Conservation (phyloP, 2,797 vertebrate species). For the Synanceia verrucosa region DNA sequence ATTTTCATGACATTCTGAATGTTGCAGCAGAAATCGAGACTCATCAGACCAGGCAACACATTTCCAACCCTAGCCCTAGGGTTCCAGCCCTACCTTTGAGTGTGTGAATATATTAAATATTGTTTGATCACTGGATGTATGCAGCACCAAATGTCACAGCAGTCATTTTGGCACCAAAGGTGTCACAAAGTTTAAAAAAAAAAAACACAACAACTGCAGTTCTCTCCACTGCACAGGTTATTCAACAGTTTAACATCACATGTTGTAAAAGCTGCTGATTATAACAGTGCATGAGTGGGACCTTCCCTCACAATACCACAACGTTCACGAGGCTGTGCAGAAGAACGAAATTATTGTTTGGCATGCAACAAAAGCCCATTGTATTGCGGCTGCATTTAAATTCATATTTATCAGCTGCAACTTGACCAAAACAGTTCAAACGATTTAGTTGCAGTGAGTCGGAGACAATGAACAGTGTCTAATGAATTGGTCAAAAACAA, state of each 20-base stretch:
- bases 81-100: no score
- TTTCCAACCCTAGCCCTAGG: no score
- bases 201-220: background rate
- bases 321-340: background rate
- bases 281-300: constrained; percentile 1
- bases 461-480: constrained; percentile 38
- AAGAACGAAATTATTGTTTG: constrained; percentile 22
- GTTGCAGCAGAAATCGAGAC: no score
- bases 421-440: constrained; percentile 30
- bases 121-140: background rate
- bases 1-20: no score
- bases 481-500: constrained; percentile 47
- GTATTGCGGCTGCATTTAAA: constrained; percentile 28
- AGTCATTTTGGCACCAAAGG: background rate
- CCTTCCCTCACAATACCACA: constrained; percentile 3
- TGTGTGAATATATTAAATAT: no score
- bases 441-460: constrained; percentile 4
- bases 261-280: constrained; percentile 22
- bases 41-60: no score
- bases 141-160: background rate
- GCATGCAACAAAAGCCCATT: constrained; percentile 27
- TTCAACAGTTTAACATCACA: constrained; percentile 13
- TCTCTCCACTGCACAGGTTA: background rate
- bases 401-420: constrained; percentile 38
- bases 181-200: background rate